A percentile compares a stretch with the other conserved stretches of the same genome.
These are phyloP conservation scores for Takifugu bimaculatus DNA, from an alignment of 2,113 vertebrate species.

Conservation along the genomic window DNA sequence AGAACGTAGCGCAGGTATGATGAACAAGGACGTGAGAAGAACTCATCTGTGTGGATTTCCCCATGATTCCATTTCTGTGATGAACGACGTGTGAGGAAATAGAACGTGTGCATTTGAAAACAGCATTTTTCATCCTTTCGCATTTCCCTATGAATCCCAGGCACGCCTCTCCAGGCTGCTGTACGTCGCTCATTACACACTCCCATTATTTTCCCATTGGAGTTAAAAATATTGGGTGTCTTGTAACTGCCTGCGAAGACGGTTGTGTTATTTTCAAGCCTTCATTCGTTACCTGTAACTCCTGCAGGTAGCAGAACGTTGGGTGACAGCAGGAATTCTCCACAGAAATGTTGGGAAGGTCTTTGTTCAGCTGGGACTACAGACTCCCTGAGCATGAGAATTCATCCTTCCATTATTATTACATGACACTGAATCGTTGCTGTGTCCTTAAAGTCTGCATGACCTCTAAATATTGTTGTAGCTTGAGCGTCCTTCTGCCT, in stretches of 20 bases:
- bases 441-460: not conserved
- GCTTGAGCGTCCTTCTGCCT: constrained; percentile 5
- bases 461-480: not conserved
- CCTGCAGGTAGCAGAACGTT: no score
- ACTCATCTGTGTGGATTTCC: constrained; percentile 40
- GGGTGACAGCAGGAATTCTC: not conserved
- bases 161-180: no score
- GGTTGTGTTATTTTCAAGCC: no score
- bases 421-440: not conserved
- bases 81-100: constrained; percentile 22
- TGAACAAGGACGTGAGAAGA: constrained; percentile 31
- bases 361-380: not conserved
- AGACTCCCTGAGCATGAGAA: not conserved
- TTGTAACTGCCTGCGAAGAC: no score
- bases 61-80: constrained; percentile 41
- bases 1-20: constrained; percentile 20
- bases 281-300: no score
- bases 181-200: not conserved
- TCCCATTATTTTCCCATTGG: no score
- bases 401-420: not conserved
- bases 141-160: not conserved
- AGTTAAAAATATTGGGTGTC: no score
- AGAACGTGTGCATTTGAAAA: constrained; percentile 3
- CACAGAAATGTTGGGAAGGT: not conserved
- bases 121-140: constrained; percentile 2